Base-by-base conservation (phyloP, 2,797 vertebrate genomes). In the Euthynnus affinis region DNA sequence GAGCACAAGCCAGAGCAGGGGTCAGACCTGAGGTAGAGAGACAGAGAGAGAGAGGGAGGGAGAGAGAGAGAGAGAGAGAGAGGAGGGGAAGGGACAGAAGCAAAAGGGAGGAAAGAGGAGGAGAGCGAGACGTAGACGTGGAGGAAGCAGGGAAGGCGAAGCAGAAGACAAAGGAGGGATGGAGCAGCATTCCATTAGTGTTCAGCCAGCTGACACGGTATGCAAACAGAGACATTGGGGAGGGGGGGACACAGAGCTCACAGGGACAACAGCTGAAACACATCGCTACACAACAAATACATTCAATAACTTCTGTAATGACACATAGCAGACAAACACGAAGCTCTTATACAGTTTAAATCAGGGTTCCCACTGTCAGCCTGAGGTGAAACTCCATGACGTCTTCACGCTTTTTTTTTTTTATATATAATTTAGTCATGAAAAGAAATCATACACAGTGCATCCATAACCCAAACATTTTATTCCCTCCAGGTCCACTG, bases 1-100 rank as follows among this genome's bases (percentile, higher is more conserved):
- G 96, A 96, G 97, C 96, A 25, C 97, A 99, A 98, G 98, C 98
- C 96, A 99, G 96, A 96, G 97, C 97, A 93, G 98, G 97, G 60
- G 97, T 98, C 92, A 98, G 96, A 97, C 98, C 98, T 99, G 96
- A 94, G 96, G 79, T 55, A 91, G 84, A 92, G 83, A 90, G 82
- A 91, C 58, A 85, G 78, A 84, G 55, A 65, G 20, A 69, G 56
- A 8, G 49, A 67, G 32, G 29, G 10, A 55, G 15, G 52, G 23
- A 4, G 27, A 13, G 12, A 78, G 62, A 82, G 63, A 80, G 55
- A 76, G 44, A 29, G 34, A 63, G 53, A 58, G 7, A 29, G 57
- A 67, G 49, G 75, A 25, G 65, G 56, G 71, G 51, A 60, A 25
- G 51, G 37, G 58, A 44, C 4, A 51, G 68, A 17, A 27, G 70